Percentiles rank a stretch among this genome's conserved stretches.
These are phyloP conservation scores for Drosophila nannoptera DNA, from an alignment of 1,140 invertebrate species.

Conservation along the genomic window DNA sequence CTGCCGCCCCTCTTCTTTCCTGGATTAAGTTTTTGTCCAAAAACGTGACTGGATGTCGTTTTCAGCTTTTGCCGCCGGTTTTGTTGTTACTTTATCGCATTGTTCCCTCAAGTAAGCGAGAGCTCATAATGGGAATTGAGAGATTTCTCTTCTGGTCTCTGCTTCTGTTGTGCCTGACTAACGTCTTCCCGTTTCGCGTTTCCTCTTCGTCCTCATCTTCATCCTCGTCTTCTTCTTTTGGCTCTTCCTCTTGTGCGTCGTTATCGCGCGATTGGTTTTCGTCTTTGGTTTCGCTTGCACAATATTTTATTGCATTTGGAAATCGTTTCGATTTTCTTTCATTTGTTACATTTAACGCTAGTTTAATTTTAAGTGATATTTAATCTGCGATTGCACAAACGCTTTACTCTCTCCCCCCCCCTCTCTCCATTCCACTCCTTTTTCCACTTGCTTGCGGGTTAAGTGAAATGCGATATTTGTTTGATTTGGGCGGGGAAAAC, in stretches of 20 bases:
- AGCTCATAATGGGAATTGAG: conserved; percentile 71
- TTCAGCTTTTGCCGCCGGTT: conserved; percentile 52
- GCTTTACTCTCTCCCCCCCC: not conserved
- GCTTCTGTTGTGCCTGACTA: conserved; percentile 7
- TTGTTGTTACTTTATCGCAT: conserved; percentile 55
- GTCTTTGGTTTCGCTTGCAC: conserved; percentile 39
- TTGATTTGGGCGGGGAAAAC: not conserved
- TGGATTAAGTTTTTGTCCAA: conserved; percentile 74
- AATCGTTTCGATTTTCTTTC: conserved; percentile 71
- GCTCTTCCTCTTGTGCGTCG: conserved; percentile 12
- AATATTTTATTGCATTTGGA: conserved; percentile 74
- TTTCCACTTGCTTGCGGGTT: conserved; percentile 1
- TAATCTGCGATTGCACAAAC: conserved; percentile 55
- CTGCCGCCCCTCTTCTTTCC: not conserved
- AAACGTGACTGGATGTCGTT: conserved; percentile 76
- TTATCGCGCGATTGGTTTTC: conserved; percentile 67
- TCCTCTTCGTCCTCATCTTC: conserved; percentile 3
- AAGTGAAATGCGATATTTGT: conserved; percentile 35
- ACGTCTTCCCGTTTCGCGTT: not conserved
- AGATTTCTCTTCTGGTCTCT: conserved; percentile 64
- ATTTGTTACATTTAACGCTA: conserved; percentile 75
- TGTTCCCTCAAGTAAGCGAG: conserved; percentile 29
- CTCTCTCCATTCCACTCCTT: not conserved
- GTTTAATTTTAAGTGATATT: conserved; percentile 77
- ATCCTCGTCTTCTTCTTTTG: not conserved